Evolutionary conservation across 2,797 vertebrate genomes (phyloP).

Genomic region (Discoglossus pictus): DNA sequence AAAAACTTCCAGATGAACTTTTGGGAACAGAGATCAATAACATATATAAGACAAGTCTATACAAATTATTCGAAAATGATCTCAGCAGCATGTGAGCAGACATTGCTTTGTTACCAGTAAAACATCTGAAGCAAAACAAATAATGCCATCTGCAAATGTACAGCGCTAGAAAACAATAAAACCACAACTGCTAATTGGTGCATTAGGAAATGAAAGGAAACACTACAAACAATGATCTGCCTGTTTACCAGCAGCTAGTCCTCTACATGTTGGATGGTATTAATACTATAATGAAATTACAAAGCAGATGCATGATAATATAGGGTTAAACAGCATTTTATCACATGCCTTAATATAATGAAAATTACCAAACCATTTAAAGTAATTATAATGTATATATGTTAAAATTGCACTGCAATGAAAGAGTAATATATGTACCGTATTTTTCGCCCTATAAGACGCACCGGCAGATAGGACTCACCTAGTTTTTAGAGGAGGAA

Average conservation of each 20-base stretch:
- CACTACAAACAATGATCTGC: background rate
- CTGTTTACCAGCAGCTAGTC: background rate
- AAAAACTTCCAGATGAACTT: constrained; percentile 20
- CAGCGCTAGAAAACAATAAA: background rate
- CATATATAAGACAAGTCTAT: background rate
- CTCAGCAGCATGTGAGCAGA: background rate
- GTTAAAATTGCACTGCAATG: too few relatives aligned
- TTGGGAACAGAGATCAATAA: constrained; percentile 27
- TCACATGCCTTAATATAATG: too few relatives aligned
- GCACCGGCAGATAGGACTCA: too few relatives aligned
- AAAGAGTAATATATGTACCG: too few relatives aligned
- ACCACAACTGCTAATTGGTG: constrained; percentile 11
- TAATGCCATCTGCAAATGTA: constrained; percentile 9
- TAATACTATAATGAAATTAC: background rate
- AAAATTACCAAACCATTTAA: too few relatives aligned
- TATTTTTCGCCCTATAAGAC: too few relatives aligned
- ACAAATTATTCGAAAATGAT: background rate
- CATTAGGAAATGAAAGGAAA: constrained; percentile 2
- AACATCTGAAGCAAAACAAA: constrained; percentile 23
- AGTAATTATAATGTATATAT: too few relatives aligned
- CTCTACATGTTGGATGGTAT: background rate
- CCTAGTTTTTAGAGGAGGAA: too few relatives aligned
- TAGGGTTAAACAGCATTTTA: too few relatives aligned
- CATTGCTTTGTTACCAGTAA: constrained; percentile 6
- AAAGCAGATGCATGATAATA: background rate